phyloP scores from a whole-genome alignment of 2,797 vertebrate species.

The Catostomus latipinnis region DNA sequence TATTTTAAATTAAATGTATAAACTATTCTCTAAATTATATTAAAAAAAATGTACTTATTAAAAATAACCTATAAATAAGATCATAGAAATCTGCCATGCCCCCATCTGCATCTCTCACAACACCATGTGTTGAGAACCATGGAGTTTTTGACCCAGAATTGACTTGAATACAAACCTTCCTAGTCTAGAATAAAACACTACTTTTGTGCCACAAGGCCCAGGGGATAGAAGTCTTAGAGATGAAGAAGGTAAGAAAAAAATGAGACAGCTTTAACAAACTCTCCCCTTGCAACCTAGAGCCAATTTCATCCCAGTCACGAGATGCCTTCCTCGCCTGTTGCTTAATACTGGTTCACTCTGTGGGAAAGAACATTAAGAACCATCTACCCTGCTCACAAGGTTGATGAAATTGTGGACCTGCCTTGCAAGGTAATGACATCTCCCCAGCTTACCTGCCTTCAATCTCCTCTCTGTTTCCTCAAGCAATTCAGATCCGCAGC shows the following conservation, averaged over 20 bases:
- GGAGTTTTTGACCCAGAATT: too few relatives aligned
- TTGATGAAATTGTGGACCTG: constrained; percentile 87
- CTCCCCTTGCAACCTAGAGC: constrained; percentile 76
- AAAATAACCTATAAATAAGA: too few relatives aligned
- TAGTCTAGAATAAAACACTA: too few relatives aligned
- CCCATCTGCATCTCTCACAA: too few relatives aligned
- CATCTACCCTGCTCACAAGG: constrained; percentile 73
- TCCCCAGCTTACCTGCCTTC: constrained; percentile 70
- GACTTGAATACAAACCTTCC: too few relatives aligned
- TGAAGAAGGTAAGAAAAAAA: constrained; percentile 69
- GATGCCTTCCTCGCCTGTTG: constrained; percentile 87
- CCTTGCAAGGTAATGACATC: constrained; percentile 81
- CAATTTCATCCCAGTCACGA: constrained; percentile 84
- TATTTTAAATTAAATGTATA: too few relatives aligned
- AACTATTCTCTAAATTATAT: too few relatives aligned
- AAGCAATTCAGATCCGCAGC: constrained; percentile 83
- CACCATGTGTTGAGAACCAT: too few relatives aligned
- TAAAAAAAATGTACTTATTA: too few relatives aligned
- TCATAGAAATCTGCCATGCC: too few relatives aligned
- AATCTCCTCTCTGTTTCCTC: constrained; percentile 78
- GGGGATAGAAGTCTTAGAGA: constrained; percentile 15
- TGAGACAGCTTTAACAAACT: constrained; percentile 65
- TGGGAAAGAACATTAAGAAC: constrained; percentile 85
- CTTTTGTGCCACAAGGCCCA: too few relatives aligned
- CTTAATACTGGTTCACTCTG: constrained; percentile 90